Base-by-base conservation (phyloP, 2,888 invertebrate species). In the Apeira syringaria region DNA sequence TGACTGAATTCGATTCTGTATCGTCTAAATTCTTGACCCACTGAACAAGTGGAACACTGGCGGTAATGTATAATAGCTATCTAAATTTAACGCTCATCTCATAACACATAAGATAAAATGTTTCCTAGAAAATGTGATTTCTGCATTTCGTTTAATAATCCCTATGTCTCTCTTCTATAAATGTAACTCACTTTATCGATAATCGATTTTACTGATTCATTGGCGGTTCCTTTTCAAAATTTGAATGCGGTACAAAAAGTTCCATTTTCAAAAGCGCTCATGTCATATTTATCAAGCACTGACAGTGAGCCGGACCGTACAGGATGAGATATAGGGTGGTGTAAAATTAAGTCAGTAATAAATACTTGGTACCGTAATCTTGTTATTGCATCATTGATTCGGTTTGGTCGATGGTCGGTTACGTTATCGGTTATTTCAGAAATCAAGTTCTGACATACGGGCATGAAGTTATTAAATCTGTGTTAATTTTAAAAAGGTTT, bases 301-400 rank as follows among this genome's bases (percentile, higher is more conserved):
- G 74, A 64, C 72, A 67, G 58, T 66, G 61, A 69, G 57, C 50
- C 30, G 35, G 15, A 31, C 30, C 20, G 37, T 12, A 36, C 45
- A 41, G 42, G 40, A 44, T 63, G 68, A 74, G 56, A 64, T 69
- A 74, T 72, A 65, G 71, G 68, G 51, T 73, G 63, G 49, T 53
- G 66, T 79, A 78, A 67, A 69, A 64, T 62, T 61, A 66, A 63
- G 57, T 53, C 64, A 67, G 69, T 61, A 64, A 79, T 84, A 83
- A 83, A 85, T 82, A 82, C 59, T 61, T 32, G 45, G 70, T 81
- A 79, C 84, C 82, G 83, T 75, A 65, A 76, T 71, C 65, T 66
- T 59, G 64, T 73, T 74, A 70, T 75, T 72, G 70, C 71, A 73
- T 76, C 75, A 78, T 60, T 64, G 66, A 59, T 61, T 63, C 25